Percentiles rank a stretch among this genome's conserved stretches.
phyloP scores from a whole-genome alignment of 1,140 invertebrate genomes.

The Bombus waltoni region DNA sequence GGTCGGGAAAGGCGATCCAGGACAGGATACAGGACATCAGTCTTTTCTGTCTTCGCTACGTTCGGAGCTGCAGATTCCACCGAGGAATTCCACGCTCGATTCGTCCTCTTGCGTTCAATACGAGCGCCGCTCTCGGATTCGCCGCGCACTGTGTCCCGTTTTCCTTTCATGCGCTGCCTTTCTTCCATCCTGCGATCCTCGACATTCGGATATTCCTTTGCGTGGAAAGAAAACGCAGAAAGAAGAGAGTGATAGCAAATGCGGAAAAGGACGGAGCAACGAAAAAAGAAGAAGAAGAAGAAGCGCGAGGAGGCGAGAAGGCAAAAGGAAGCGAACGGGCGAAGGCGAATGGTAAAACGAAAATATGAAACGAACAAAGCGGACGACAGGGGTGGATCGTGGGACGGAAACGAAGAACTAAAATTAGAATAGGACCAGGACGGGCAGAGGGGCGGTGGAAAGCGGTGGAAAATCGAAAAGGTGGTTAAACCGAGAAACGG shows the following conservation, averaged over 20 bases:
- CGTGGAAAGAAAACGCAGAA: not conserved
- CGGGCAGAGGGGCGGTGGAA: not conserved
- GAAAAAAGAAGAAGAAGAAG: slow-evolving; percentile 6
- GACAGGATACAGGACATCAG: slow-evolving; percentile 67
- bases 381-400: not conserved
- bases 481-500: slow-evolving; percentile 30
- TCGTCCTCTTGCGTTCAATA: slow-evolving; percentile 70
- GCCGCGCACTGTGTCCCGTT: slow-evolving; percentile 17
- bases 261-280: not conserved
- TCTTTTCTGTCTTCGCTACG: slow-evolving; percentile 71
- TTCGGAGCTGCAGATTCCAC: slow-evolving; percentile 68
- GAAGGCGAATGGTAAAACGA: slow-evolving; percentile 44
- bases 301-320: not conserved
- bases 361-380: slow-evolving; percentile 45
- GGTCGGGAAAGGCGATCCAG: slow-evolving; percentile 26
- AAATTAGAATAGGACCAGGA: slow-evolving; percentile 37
- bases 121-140: slow-evolving; percentile 65
- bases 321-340: slow-evolving; percentile 10
- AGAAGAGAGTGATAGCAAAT: slow-evolving; percentile 23
- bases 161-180: slow-evolving; percentile 23
- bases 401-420: slow-evolving; percentile 36
- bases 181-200: slow-evolving; percentile 65
- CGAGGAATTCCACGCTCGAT: slow-evolving; percentile 76
- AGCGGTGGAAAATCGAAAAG: slow-evolving; percentile 46
- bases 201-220: slow-evolving; percentile 72